Conservation (phyloP, 2,113 vertebrate species). For the Synodontis membranacea region DNA sequence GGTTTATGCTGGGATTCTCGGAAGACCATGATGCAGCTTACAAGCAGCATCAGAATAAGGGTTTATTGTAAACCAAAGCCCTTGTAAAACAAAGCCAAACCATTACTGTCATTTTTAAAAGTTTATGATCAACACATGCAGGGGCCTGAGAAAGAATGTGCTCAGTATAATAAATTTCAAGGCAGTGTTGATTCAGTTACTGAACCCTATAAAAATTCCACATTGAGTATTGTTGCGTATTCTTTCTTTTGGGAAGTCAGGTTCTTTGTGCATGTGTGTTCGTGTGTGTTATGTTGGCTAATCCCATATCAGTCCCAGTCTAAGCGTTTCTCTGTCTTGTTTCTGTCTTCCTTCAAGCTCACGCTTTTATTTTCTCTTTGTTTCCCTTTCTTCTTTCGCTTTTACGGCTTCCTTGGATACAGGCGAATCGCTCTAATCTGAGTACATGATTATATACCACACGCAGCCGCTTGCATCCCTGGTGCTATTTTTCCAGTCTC, state of each 20-base stretch:
- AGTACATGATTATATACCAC: slow-evolving; percentile 12
- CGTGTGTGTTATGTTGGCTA: not conserved
- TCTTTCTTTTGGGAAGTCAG: not conserved
- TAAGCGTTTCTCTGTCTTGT: not conserved
- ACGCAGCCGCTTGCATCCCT: not conserved
- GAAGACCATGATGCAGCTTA: slow-evolving; percentile 39
- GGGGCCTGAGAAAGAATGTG: not conserved
- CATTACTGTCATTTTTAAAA: slow-evolving; percentile 23
- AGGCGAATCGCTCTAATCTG: not conserved
- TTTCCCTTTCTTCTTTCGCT: slow-evolving; percentile 1
- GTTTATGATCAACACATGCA: slow-evolving; percentile 30
- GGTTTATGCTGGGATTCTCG: slow-evolving; percentile 30
- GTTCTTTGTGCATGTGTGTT: not conserved
- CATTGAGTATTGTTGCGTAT: not conserved
- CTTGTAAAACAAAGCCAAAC: slow-evolving; percentile 13
- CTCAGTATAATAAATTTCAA: not conserved
- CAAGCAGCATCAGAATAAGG: slow-evolving; percentile 21
- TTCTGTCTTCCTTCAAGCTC: not conserved
- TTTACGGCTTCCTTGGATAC: not conserved
- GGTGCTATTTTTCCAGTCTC: not conserved
- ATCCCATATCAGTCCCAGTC: not conserved
- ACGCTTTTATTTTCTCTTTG: not conserved
- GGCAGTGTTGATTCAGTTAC: not conserved
- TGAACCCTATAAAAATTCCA: not conserved
- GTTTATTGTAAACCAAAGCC: slow-evolving; percentile 17